Conservation (phyloP, 2,888 invertebrate genomes). For the Tachina fera region DNA sequence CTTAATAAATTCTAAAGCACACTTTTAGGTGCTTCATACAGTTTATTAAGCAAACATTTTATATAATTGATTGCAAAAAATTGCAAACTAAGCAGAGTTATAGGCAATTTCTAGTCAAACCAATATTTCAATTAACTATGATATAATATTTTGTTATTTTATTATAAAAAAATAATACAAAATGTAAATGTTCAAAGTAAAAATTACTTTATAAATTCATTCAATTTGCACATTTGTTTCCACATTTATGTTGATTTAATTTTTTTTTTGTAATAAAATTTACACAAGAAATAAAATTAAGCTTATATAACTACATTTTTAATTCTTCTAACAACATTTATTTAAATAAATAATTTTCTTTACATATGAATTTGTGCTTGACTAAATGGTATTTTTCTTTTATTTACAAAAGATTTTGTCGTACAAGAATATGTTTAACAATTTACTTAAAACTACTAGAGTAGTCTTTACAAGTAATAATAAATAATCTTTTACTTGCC, state of each 20-base stretch:
- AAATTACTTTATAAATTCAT: slow-evolving; percentile 6
- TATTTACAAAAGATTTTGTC: slow-evolving; percentile 3
- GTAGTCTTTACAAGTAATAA: slow-evolving; percentile 13
- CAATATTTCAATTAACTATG: not conserved
- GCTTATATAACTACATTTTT: not conserved
- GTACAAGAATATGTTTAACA: slow-evolving; percentile 31
- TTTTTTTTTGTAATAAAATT: not conserved
- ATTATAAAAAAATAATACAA: not conserved
- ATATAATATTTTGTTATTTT: not conserved
- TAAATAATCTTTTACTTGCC: slow-evolving; percentile 54
- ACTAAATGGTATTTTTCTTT: slow-evolving; percentile 42
- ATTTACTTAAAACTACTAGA: slow-evolving; percentile 28
- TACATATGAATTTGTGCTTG: slow-evolving; percentile 56
- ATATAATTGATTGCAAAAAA: slow-evolving; percentile 13
- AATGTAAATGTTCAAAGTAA: not conserved
- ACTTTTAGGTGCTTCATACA: not conserved
- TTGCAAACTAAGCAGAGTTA: slow-evolving; percentile 2
- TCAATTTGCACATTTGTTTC: slow-evolving; percentile 20
- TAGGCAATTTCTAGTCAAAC: not conserved
- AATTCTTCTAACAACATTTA: slow-evolving; percentile 10
- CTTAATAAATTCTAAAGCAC: not conserved
- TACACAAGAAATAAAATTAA: slow-evolving; percentile 33
- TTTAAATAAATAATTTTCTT: slow-evolving; percentile 51
- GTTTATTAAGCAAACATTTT: slow-evolving; percentile 16
- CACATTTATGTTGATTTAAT: not conserved